phyloP scores from a whole-genome alignment of 2,797 vertebrate genomes.

The Calcarius lapponicus region DNA sequence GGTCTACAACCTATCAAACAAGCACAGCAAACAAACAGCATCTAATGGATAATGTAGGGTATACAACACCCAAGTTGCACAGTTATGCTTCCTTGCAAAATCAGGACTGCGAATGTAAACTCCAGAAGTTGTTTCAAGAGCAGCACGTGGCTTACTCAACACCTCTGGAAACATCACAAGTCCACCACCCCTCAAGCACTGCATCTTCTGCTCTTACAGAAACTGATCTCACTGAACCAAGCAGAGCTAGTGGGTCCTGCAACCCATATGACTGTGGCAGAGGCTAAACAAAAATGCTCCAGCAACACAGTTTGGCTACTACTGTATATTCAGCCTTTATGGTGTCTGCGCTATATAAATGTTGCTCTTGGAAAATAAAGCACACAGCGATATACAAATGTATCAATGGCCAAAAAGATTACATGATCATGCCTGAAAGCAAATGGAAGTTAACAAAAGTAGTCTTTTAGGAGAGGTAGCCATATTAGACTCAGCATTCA shows the following conservation, averaged over 20 bases:
- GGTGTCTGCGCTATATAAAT: constrained; percentile 12
- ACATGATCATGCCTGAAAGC: constrained; percentile 51
- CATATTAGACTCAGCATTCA: constrained; percentile 71
- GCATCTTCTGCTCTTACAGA: constrained; percentile 45
- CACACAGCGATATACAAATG: constrained; percentile 51
- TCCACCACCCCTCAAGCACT: neutral
- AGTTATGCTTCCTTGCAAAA: neutral
- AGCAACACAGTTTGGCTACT: constrained; percentile 20
- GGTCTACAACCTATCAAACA: constrained; percentile 9
- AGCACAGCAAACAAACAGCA: constrained; percentile 48
- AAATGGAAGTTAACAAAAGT: constrained; percentile 69
- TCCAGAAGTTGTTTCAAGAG: constrained; percentile 37
- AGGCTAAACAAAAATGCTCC: constrained; percentile 32
- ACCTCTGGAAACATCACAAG: constrained; percentile 47
- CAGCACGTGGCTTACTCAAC: neutral
- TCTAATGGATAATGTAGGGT: constrained; percentile 13
- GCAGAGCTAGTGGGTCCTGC: constrained; percentile 17
- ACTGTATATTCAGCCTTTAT: constrained; percentile 29
- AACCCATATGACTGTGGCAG: constrained; percentile 32
- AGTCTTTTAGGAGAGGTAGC: constrained; percentile 80
- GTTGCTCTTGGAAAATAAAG: constrained; percentile 53
- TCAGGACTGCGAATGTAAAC: constrained; percentile 23
- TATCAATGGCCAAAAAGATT: constrained; percentile 53
- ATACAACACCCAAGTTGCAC: constrained; percentile 27
- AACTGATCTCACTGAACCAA: neutral